These are phyloP conservation scores for Amazona guildingii DNA, from an alignment of 2,113 vertebrate genomes.

Conservation along the genomic window DNA sequence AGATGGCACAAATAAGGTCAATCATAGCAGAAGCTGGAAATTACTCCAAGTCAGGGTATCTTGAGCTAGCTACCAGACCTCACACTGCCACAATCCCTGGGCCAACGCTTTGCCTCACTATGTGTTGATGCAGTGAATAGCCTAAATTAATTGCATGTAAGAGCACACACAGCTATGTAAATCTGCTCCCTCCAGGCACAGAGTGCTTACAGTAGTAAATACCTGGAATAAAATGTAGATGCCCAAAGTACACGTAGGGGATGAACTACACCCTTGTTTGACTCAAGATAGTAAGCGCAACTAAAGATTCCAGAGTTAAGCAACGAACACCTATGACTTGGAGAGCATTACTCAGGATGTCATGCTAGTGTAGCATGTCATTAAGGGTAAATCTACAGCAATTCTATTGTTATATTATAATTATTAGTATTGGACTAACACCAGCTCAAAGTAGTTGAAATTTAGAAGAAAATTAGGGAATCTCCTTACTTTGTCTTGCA, in stretches of 20 bases:
- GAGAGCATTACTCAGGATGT: neutral
- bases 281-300: neutral
- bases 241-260: rapidly evolving
- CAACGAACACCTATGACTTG: neutral
- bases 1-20: neutral
- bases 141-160: neutral
- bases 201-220: neutral
- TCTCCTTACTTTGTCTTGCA: neutral
- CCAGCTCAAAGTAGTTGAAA: neutral
- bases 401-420: neutral
- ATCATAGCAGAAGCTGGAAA: neutral
- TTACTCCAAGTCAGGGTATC: neutral
- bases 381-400: neutral
- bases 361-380: neutral
- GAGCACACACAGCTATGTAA: neutral
- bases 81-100: neutral
- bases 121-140: neutral
- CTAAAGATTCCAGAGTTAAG: neutral
- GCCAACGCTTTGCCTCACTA: neutral
- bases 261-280: neutral
- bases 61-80: neutral
- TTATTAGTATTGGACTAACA: neutral
- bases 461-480: neutral
- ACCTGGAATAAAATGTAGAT: neutral
- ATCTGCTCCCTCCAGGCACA: neutral